Evolutionary conservation across 1,140 invertebrate genomes (phyloP), one percentile per base, ranked within the genome.

Genomic region (Belonocnema kinseyi): DNA sequence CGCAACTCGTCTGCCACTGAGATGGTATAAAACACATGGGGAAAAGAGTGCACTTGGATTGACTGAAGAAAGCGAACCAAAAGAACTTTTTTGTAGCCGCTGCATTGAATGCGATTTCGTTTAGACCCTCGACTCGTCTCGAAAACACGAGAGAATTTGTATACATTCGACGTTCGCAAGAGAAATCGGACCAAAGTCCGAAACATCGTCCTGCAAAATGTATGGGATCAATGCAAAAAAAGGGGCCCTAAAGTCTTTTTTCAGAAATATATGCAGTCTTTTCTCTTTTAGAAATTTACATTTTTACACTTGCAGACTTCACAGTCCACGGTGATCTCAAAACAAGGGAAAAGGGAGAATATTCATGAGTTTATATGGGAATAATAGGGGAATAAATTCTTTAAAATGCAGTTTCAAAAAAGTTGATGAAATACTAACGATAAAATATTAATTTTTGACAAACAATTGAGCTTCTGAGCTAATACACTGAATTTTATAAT

Each of bases 71-170:
- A 33, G 71, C 51, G 50, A 52, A 74, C 61, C 77, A 73, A 75
- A 78, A 74, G 77, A 56, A 58, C 77, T 58, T 78, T 74, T 74
- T 73, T 56, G 70, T 66, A 40, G 61, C 71, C 33, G 66, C 61
- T 54, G 54, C 74, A 79, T 76, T 54, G 46, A 79, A 76, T 76
- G 54, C 78, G 54, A 79, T 76, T 72, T 75, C 73, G 76, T 79
- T 73, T 79, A 74, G 74, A 74, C 77, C 58, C 46, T 40, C 33
- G 26, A 75, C 46, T 56, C 73, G 73, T 74, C 53, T 74, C 53
- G 16, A 40, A 58, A 74, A 74, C 54, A 46, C 54, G 66, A 50
- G 58, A 26, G 51, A 76, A 76, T 66, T 66, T 66, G 61, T 66
- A 66, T 66, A 66, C 61, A 66, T 66, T 66, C 61, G 61, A 33